A percentile compares a stretch with the other conserved stretches of the same genome.
Conservation (phyloP, 2,888 invertebrate species). For the Lasioglossum villosulum region DNA sequence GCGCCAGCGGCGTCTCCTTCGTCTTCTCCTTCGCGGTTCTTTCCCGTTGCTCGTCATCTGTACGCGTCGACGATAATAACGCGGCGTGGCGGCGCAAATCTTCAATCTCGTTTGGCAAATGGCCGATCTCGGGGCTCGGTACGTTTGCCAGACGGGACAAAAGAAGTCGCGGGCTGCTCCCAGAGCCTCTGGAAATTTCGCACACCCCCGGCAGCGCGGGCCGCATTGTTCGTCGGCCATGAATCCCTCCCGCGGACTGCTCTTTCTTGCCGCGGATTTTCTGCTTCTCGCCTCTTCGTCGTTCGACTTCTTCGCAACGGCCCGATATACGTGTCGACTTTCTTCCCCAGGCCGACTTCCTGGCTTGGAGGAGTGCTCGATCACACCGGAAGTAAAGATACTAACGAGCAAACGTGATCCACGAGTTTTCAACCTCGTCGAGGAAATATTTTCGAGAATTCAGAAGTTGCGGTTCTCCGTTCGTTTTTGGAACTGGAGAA, state of each 20-base stretch:
- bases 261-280: constrained; percentile 41
- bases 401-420: too few species aligned
- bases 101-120: constrained; percentile 75
- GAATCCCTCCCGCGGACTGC: constrained; percentile 28
- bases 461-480: not conserved
- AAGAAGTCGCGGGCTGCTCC: constrained; percentile 63
- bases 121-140: constrained; percentile 66
- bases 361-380: not conserved
- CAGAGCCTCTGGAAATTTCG: constrained; percentile 58
- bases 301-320: constrained; percentile 17
- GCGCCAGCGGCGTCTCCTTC: constrained; percentile 44
- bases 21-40: constrained; percentile 28
- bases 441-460: not conserved
- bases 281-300: not conserved
- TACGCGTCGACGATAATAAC: constrained; percentile 72
- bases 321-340: not conserved
- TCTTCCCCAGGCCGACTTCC: not conserved
- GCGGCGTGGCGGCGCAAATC: constrained; percentile 64
- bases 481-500: not conserved
- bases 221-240: constrained; percentile 59
- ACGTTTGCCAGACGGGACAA: constrained; percentile 58
- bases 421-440: too few species aligned
- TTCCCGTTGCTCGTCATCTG: constrained; percentile 47
- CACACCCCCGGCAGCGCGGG: constrained; percentile 27
- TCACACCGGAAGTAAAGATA: not conserved